Evolutionary conservation across 2,888 invertebrate species (phyloP), one percentile per base, ranked within the genome.

Genomic region (Thumatha senex): DNA sequence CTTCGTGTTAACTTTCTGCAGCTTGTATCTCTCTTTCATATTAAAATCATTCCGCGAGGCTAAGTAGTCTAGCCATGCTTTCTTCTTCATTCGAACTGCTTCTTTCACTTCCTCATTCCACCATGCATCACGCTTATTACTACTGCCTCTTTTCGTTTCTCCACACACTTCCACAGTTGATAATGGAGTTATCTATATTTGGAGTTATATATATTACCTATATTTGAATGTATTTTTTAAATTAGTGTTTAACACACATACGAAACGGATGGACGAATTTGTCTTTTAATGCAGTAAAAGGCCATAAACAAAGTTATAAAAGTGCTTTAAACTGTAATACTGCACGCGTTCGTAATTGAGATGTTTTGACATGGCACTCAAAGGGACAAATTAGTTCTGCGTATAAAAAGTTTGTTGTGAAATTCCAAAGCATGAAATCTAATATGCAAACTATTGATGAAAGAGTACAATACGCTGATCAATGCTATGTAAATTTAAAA

Each of bases 281-380:
- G 63, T 57, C 52, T 50, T 50, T 64, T 65, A 69, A 65, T 66
- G 69, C 67, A 58, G 58, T 66, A 63, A 67, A 59, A 50, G 58
- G 63, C 55, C 31, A 67, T 70, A 62, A 60, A 68, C 51, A 58
- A 46, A 62, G 67, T 62, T 73, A 53, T 80, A 78, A 82, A 71
- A 72, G 72, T 60, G 65, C 68, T 68, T 78, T 75, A 70, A 60
- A 75, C 72, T 67, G 54, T 65, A 66, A 31, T 62, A 59, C 63
- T 66, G 60, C 63, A 61, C 58, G 55, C 60, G 54, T 51, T 63
- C 18, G 18, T 83, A 80, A 84, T 83, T 78, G 73, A 84, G 79
- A 78, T 72, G 75, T 80, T 74, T 61, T 61, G 61, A 56, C 48
- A 51, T 54, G 54, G 45, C 58, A 50, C 24, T 36, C 46, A 53